Evolutionary conservation across 2,888 invertebrate species (phyloP).

Genomic region (Diplazon laetatorius): DNA sequence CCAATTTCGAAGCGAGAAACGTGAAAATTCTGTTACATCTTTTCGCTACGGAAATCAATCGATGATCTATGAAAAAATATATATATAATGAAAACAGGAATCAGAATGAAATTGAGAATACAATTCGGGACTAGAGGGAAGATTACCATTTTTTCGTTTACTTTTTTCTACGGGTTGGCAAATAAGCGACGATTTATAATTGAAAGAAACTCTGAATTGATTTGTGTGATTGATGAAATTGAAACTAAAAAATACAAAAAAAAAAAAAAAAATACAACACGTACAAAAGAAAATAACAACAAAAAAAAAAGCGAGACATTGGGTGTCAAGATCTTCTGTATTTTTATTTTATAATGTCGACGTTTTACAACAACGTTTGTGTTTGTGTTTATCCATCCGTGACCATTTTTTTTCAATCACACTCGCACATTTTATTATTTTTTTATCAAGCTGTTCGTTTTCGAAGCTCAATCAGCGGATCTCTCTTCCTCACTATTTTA

Average conservation of each 20-base stretch:
- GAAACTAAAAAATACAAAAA: constrained; percentile 10
- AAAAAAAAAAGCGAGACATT: constrained; percentile 24
- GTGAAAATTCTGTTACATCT: no score
- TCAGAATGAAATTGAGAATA: no score
- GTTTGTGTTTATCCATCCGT: constrained; percentile 15
- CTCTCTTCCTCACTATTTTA: no score
- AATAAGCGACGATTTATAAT: no score
- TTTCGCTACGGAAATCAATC: no score
- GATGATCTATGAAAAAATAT: no score
- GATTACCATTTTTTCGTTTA: no score
- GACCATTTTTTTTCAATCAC: constrained; percentile 27
- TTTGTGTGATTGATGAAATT: neutral
- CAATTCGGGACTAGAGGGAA: no score
- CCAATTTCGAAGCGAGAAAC: no score
- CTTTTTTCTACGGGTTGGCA: no score
- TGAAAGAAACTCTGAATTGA: no score
- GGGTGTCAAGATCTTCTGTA: constrained; percentile 11
- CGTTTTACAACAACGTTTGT: constrained; percentile 17
- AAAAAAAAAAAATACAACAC: neutral
- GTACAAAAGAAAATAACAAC: neutral
- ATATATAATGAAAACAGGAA: no score
- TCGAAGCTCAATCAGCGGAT: neutral
- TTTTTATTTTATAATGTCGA: constrained; percentile 5
- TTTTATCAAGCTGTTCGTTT: constrained; percentile 11
- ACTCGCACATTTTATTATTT: constrained; percentile 36